Conservation (phyloP, 2,797 vertebrate species). For the Chloroceryle inda region DNA sequence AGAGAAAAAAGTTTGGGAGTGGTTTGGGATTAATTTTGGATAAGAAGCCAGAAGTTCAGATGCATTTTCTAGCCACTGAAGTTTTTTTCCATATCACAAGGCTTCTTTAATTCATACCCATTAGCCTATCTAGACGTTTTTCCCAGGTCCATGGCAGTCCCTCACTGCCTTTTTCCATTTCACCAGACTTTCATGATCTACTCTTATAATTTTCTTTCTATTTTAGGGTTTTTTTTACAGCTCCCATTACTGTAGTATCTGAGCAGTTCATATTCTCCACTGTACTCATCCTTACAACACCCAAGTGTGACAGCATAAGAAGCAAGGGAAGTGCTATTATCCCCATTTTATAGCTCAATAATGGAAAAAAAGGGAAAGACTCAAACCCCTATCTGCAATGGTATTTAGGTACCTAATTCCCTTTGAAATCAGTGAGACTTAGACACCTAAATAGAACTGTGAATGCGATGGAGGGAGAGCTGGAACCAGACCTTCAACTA, state of each 20-base stretch:
- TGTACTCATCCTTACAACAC: neutral
- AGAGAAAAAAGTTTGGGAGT: neutral
- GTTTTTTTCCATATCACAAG: neutral
- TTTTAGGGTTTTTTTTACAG: neutral
- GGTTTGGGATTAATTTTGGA: neutral
- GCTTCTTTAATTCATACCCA: neutral
- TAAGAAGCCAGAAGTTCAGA: neutral
- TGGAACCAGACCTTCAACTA: neutral
- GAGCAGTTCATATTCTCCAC: neutral
- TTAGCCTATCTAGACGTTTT: neutral
- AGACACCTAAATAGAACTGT: neutral
- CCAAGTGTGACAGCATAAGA: neutral
- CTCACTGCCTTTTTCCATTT: neutral
- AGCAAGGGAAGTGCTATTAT: neutral
- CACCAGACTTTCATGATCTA: neutral
- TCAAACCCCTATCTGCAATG: neutral
- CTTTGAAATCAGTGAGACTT: neutral
- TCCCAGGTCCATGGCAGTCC: neutral
- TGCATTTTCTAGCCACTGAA: neutral
- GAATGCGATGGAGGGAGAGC: neutral
- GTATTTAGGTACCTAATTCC: neutral
- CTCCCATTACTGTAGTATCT: neutral
- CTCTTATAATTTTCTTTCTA: neutral
- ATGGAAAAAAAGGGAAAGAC: neutral
- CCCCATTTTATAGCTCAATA: conserved; percentile 12